Base-by-base conservation (phyloP, 1,140 invertebrate species). In the Rhagoletis zephyria region DNA sequence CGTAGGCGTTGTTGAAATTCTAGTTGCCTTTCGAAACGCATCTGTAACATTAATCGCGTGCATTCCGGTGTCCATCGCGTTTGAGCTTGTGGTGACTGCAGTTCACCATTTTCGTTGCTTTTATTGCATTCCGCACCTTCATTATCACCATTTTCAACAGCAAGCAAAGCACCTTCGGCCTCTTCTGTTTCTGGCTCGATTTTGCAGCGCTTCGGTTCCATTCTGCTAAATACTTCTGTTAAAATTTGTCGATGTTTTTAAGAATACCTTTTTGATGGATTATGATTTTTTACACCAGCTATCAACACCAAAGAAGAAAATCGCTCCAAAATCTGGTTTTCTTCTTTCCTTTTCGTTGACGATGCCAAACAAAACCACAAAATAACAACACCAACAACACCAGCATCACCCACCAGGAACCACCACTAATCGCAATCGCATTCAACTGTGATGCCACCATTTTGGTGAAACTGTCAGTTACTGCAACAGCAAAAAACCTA, bases 1-100 rank as follows among this genome's bases (percentile, higher is more conserved):
- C 61, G 30, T 16, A 87, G 48, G 12, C 86, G 86, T 59, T 87
- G 61, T 51, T 70, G 48, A 45, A 87, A 87, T n/a, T 87, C 59
- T n/a, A 56, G 12, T 59, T 65, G 59, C 19, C 51, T 56, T n/a
- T 87, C 61, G 16, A 87, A 87, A 40, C 86, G 86, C 19, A 87
- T 1, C 30, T 56, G 59, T n/a, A 87, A 30, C 86, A 87, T 87
- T n/a, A 87, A 19, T 30, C 65, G 42, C 9, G 65, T 87, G 16
- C 86, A 63, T 48, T 87, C 86, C 7, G 86, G 86, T 14, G 61
- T 87, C 86, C 86, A 87, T 16, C 85, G 9, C 5, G 74, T 81
- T 81, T 81, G 74, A 5, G 74, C 48, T 81, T 81, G 74, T 30
- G 74, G 74, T 6, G 74, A 81, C 16, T 81, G 74, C 45, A 81